Evolutionary conservation across 2,797 vertebrate genomes (phyloP).

Genomic region (Cyclura pinguis): DNA sequence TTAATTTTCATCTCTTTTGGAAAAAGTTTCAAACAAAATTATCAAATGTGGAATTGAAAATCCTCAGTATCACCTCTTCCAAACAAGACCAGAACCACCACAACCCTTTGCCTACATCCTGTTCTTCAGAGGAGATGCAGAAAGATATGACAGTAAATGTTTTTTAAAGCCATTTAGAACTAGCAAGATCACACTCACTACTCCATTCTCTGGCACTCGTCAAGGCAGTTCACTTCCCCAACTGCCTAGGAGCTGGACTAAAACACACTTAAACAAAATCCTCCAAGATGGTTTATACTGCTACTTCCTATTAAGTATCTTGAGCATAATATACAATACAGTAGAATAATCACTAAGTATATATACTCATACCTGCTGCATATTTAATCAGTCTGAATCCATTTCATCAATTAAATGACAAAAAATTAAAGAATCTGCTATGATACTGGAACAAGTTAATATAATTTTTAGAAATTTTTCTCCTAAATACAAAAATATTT

Average conservation of each 20-base stretch:
- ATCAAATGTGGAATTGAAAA: not conserved
- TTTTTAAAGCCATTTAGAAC: not conserved
- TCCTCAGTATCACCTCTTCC: not conserved
- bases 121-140: not conserved
- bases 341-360: not conserved
- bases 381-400: conserved; percentile 4
- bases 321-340: not conserved
- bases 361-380: not conserved
- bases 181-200: not conserved
- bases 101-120: not conserved
- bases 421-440: not conserved
- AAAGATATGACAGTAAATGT: not conserved
- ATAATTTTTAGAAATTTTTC: not conserved
- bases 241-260: not conserved
- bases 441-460: not conserved
- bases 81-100: not conserved
- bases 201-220: not conserved
- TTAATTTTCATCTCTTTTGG: not conserved
- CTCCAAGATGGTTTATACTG: not conserved
- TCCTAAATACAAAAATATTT: conserved; percentile 39
- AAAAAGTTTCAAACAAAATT: not conserved
- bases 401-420: conserved; percentile 3
- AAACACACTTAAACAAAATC: not conserved
- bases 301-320: not conserved
- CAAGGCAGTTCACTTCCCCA: not conserved